Evolutionary conservation across 1,140 invertebrate species (phyloP).

Genomic region (roundworm (Caenorhabditis elegans)): WBcel235 BX284604.4:7872001-7872500

Average conservation of each 20-base stretch:
- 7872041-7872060: neutral
- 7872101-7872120: neutral
- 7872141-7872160: conserved; percentile 34
- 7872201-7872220: conserved; percentile 38
- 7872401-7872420: neutral
- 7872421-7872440: neutral
- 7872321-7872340: too few species aligned
- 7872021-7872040: conserved; percentile 10
- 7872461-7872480: too few species aligned
- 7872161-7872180: neutral
- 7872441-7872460: too few species aligned
- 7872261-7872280: conserved; percentile 41
- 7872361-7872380: too few species aligned
- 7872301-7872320: conserved; percentile 44
- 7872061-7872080: conserved; percentile 15
- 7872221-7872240: conserved; percentile 22
- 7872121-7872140: neutral
- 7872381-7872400: neutral
- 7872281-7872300: conserved; percentile 39
- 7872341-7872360: too few species aligned
- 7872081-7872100: conserved; percentile 32
- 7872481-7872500: conserved; percentile 90
- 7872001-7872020: too few species aligned
- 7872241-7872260: conserved; percentile 44
- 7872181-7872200: conserved; percentile 24